Evolutionary conservation across 2,888 invertebrate genomes (phyloP).

Genomic region (Pharmacophagus antenor): DNA sequence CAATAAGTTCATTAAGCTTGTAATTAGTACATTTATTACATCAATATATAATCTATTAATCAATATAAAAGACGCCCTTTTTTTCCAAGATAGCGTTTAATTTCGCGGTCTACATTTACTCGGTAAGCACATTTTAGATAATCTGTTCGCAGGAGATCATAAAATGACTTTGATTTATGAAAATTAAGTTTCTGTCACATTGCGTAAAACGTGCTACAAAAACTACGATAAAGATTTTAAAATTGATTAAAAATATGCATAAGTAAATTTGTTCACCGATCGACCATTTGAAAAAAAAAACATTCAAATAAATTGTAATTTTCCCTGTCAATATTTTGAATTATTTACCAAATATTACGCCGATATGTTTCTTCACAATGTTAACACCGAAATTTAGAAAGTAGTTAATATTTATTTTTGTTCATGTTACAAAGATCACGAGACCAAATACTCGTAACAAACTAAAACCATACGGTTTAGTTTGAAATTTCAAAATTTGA

Average conservation of each 20-base stretch:
- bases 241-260: background rate
- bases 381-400: constrained; percentile 11
- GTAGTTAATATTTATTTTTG: constrained; percentile 9
- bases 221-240: background rate
- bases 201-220: background rate
- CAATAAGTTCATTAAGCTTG: too few species aligned
- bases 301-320: background rate
- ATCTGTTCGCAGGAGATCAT: background rate
- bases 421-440: background rate
- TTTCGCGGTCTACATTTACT: background rate
- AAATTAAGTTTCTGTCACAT: background rate
- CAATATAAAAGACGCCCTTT: too few species aligned
- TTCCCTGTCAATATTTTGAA: background rate
- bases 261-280: background rate
- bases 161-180: background rate
- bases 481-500: background rate
- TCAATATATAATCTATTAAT: too few species aligned
- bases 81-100: too few species aligned
- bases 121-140: background rate
- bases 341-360: constrained; percentile 6
- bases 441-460: background rate
- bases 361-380: background rate
- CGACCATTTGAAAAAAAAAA: background rate
- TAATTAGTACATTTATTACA: too few species aligned
- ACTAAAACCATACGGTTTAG: background rate